Percentiles rank a stretch among this genome's conserved stretches.
Evolutionary conservation across 37 sponge, comb jelly and placozoan species (phyloP).

Genomic region (Halichondria panicea): DNA sequence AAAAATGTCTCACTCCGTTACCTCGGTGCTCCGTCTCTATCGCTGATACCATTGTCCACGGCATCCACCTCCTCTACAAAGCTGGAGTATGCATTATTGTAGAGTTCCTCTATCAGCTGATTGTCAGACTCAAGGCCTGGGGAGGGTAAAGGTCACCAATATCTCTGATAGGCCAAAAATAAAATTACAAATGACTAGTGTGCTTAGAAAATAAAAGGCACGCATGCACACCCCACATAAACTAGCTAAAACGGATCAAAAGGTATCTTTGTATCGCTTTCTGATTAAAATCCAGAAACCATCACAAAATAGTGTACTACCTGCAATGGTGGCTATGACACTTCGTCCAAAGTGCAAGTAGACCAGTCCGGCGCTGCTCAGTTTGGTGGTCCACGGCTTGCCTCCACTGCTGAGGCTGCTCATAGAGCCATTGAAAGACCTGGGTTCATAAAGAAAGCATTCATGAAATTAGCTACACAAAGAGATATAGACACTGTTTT

Average conservation of each 20-base stretch:
- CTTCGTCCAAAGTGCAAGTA: constrained; percentile 86
- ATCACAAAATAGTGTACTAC: background rate
- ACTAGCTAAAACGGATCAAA: background rate
- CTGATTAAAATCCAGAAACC: background rate
- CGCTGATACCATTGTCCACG: constrained; percentile 84
- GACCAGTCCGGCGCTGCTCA: constrained; percentile 94
- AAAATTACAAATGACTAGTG: background rate
- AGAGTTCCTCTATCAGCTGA: constrained; percentile 8
- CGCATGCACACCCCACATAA: background rate
- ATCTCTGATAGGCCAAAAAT: background rate
- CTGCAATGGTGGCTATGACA: constrained; percentile 61
- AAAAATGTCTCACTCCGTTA: too few species aligned
- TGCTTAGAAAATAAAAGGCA: background rate
- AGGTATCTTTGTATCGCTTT: background rate
- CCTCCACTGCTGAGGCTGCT: constrained; percentile 57
- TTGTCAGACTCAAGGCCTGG: background rate
- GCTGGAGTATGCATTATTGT: constrained; percentile 52
- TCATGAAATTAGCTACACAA: too few species aligned
- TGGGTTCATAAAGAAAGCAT: too few species aligned
- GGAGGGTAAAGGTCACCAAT: too few species aligned
- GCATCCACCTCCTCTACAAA: constrained; percentile 95
- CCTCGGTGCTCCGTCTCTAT: constrained; percentile 68
- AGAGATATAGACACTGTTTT: too few species aligned
- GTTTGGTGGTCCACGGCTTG: constrained; percentile 82
- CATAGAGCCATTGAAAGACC: constrained; percentile 82